Evolutionary conservation across 2,888 invertebrate species (phyloP).

Genomic region (Agonum fuliginosum): DNA sequence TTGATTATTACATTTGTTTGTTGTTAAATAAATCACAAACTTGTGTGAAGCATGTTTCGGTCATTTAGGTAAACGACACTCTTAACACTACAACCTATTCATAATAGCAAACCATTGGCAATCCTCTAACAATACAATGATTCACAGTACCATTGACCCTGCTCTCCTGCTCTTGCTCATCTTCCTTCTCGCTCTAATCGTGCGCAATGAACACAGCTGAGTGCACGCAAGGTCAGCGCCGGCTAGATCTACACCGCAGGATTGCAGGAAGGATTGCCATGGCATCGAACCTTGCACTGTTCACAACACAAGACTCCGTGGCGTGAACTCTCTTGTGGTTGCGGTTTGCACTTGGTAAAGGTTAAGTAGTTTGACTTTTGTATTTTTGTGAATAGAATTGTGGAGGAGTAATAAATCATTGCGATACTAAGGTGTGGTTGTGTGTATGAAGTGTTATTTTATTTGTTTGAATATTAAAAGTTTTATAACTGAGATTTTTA

Average conservation of each 20-base stretch:
- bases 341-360: not conserved
- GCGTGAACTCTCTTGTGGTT: conserved; percentile 6
- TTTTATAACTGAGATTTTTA: too few relatives aligned
- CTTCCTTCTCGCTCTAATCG: conserved; percentile 1
- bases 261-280: not conserved
- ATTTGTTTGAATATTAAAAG: too few relatives aligned
- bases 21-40: too few relatives aligned
- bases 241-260: conserved; percentile 11
- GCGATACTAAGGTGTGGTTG: too few relatives aligned
- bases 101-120: too few relatives aligned
- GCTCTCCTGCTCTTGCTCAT: not conserved
- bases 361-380: not conserved
- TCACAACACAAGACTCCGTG: too few relatives aligned
- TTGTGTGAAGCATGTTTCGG: too few relatives aligned
- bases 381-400: too few relatives aligned
- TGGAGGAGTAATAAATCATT: too few relatives aligned
- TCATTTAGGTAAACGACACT: too few relatives aligned
- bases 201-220: conserved; percentile 2
- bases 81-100: too few relatives aligned
- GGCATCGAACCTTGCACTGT: not conserved
- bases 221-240: conserved; percentile 21
- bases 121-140: not conserved
- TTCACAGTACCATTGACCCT: conserved; percentile 30
- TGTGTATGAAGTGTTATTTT: not conserved
- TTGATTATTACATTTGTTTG: too few relatives aligned